Conservation (phyloP, 1,140 invertebrate species). For the Oryctes rhinoceros region DNA sequence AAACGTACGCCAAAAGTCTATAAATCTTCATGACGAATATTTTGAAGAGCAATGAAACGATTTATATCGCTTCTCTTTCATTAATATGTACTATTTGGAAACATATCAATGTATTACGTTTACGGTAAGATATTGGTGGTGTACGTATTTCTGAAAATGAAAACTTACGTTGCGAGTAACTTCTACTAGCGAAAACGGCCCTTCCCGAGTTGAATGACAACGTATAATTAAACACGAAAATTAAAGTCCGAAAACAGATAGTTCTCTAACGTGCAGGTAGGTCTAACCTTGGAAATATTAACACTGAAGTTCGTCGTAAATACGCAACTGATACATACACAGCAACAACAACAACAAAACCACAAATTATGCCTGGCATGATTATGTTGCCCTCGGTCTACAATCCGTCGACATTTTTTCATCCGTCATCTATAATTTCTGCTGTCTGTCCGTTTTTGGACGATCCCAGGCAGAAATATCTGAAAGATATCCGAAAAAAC, state of each 20-base stretch:
- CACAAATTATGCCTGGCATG: conserved; percentile 2
- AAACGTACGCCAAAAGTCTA: no score
- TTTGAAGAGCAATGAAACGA: no score
- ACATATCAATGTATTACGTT: no score
- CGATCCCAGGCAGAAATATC: conserved; percentile 20
- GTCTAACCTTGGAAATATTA: conserved; percentile 7
- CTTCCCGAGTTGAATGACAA: conserved; percentile 8
- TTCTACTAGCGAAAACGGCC: not conserved
- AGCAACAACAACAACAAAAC: conserved; percentile 31
- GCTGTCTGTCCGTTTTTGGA: conserved; percentile 31
- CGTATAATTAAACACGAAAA: conserved; percentile 22
- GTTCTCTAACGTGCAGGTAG: conserved; percentile 25
- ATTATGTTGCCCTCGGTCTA: conserved; percentile 33
- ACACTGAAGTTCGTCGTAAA: conserved; percentile 6
- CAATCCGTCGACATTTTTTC: conserved; percentile 23
- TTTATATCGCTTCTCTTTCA: no score
- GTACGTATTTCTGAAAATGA: not conserved
- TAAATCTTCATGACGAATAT: no score
- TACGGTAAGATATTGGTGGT: no score
- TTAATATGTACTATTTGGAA: no score
- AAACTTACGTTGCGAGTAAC: not conserved
- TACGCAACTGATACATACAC: conserved; percentile 27
- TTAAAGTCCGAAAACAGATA: conserved; percentile 12
- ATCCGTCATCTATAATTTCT: conserved; percentile 24
- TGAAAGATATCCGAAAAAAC: conserved; percentile 16